Evolutionary conservation across 2,113 vertebrate genomes (phyloP), one percentile per base, ranked within the genome.

Genomic region (Stictonetta naevosa): DNA sequence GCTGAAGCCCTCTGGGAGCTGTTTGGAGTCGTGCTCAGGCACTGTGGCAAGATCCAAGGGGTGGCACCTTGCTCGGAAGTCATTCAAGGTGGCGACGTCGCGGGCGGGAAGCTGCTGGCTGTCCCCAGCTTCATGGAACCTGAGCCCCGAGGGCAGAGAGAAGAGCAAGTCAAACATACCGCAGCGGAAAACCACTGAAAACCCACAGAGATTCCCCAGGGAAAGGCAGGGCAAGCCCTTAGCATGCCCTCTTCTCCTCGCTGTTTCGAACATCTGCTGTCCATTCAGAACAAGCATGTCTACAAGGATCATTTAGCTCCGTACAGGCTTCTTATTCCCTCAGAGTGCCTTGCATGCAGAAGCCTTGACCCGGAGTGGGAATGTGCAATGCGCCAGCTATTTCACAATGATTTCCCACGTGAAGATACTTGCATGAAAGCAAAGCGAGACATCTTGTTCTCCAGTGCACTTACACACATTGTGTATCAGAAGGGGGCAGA

Each of bases 1-100:
- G 72, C 97, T 86, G 50, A 96, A 96, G 44, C 89, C 96, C 38
- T 96, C 91, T 6, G 97, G 81, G 19, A 97, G 97, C 33, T 95
- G 97, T 8, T 98, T 97, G 25, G 98, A 69, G 52, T 99, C 98
- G 0, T 98, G 97, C 21, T 99, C 98, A 0, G 98, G 98, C 40
- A 98, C 98, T 0, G 97, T 97, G 83, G 98, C 95, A 1, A 98
- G 97, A 23, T 99, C 98, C 4, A 98, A 80, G 96, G 98, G 38
- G 87, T 97, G 95, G 97, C 96, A 95, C 58, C 93, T 82, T 18
- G 96, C 88, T n/a, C 94, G 95, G 90, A 95, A 92, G 48, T 97
- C 97, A n/a, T 92, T 98, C 97, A 38, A 96, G 97, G 96, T 17
- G 0, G 73, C 0, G 2, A 64, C 15, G 1, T 96, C 96, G 0